Conservation (phyloP, 2,113 vertebrate genomes). For the Apodemus speciosus region DNA sequence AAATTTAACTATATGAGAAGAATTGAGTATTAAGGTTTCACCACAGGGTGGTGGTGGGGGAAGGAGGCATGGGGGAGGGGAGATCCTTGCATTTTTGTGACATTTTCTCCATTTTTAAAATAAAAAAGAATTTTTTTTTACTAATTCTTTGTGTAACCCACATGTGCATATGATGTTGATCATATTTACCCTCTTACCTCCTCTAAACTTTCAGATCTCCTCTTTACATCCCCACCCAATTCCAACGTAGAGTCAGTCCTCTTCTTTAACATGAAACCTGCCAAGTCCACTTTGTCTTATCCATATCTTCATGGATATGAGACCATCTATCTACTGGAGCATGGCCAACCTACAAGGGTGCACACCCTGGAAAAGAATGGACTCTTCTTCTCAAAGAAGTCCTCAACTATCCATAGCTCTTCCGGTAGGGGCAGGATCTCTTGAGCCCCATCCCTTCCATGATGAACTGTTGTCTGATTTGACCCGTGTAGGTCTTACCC, state of each 20-base stretch:
- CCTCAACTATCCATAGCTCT: not conserved
- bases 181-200: not conserved
- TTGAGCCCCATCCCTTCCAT: too few relatives aligned
- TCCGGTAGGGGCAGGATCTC: not conserved
- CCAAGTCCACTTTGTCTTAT: too few relatives aligned
- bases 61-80: not conserved
- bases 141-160: not conserved
- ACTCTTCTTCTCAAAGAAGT: not conserved
- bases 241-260: too few relatives aligned
- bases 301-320: accelerated
- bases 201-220: not conserved
- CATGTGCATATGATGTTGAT: too few relatives aligned
- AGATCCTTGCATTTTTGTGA: not conserved
- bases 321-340: too few relatives aligned
- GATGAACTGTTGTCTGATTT: not conserved
- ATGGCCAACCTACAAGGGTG: not conserved
- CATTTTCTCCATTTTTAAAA: slow-evolving; percentile 15
- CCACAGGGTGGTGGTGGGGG: not conserved
- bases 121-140: not conserved
- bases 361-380: not conserved
- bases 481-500: not conserved
- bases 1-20: slow-evolving; percentile 38
- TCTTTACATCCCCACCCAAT: not conserved
- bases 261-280: not conserved
- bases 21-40: slow-evolving; percentile 14